Conservation (phyloP, 2,113 vertebrate species). For the Odontophorus gujanensis region DNA sequence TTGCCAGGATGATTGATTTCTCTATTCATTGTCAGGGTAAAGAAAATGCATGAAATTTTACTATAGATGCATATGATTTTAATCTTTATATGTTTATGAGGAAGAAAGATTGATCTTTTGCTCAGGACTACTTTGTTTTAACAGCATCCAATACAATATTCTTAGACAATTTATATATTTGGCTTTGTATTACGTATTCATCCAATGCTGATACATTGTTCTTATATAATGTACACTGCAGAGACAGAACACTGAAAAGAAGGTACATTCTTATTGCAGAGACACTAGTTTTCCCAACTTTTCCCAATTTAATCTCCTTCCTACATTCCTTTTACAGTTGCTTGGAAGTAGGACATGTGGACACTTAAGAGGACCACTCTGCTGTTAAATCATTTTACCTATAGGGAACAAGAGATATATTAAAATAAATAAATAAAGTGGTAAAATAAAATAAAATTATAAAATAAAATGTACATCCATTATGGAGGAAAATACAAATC, state of each 20-base stretch:
- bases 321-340: background rate
- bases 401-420: background rate
- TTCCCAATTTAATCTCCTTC: background rate
- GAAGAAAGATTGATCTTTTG: background rate
- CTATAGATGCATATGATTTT: rapidly evolving
- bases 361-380: background rate
- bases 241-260: background rate
- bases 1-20: background rate
- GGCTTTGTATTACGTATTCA: background rate
- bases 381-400: background rate
- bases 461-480: background rate
- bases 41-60: background rate
- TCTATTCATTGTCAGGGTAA: background rate
- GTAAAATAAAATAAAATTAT: background rate
- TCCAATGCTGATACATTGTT: background rate
- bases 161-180: background rate
- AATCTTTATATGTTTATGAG: background rate
- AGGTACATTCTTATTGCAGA: background rate
- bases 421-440: background rate
- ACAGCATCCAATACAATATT: background rate
- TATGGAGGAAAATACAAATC: background rate
- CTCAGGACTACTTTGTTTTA: background rate
- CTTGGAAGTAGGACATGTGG: background rate
- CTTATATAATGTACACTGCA: background rate
- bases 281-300: background rate